Conservation (phyloP, 35 echinoderm and acorn worm genomes). For the Ophiothrix spiculata region DNA sequence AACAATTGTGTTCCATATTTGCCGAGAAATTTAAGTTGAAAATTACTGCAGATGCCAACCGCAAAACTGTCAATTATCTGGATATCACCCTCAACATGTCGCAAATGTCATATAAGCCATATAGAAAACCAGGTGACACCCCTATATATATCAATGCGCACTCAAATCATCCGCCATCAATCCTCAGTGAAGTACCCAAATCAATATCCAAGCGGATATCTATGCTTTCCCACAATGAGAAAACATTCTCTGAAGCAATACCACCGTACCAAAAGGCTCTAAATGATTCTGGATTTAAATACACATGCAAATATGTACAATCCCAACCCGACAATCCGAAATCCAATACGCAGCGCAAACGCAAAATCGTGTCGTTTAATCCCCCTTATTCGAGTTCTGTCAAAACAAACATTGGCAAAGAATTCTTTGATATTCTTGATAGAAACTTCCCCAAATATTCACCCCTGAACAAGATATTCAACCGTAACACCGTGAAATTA, state of each 20-base stretch:
- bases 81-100: neutral
- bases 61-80: neutral
- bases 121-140: neutral
- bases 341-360: too few relatives aligned
- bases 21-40: neutral
- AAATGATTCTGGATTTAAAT: neutral
- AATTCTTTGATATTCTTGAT: too few relatives aligned
- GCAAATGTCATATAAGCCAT: neutral
- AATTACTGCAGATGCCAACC: neutral
- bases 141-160: neutral
- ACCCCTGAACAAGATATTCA: too few relatives aligned
- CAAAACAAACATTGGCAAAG: too few relatives aligned
- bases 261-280: neutral
- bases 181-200: neutral
- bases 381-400: too few relatives aligned
- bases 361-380: too few relatives aligned
- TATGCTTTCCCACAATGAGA: neutral
- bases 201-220: neutral
- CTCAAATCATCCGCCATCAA: neutral
- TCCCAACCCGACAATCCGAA: neutral
- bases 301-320: neutral
- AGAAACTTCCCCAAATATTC: too few relatives aligned
- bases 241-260: neutral
- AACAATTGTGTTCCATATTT: neutral
- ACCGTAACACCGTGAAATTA: too few relatives aligned